These are phyloP conservation scores for Enteromius afrohamiltoni DNA, from an alignment of 2,797 vertebrate species.

Conservation along the genomic window DNA sequence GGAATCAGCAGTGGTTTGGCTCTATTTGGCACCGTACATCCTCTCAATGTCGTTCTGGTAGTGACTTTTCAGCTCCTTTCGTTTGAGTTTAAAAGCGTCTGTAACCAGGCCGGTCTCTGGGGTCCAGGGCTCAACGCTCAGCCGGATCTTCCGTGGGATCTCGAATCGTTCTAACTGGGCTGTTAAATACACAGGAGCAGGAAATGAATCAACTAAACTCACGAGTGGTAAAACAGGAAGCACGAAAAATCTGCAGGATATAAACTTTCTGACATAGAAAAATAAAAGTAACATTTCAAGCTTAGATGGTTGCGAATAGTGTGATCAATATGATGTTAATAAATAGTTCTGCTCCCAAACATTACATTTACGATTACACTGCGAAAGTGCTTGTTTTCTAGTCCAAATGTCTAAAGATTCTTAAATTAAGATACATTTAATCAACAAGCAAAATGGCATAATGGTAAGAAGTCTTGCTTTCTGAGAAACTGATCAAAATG, in stretches of 20 bases:
- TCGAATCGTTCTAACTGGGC: conserved; percentile 93
- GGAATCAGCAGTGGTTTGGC: background rate
- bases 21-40: conserved; percentile 89
- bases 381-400: background rate
- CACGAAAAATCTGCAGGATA: background rate
- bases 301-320: background rate
- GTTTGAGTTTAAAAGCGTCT: conserved; percentile 95
- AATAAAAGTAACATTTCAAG: background rate
- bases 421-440: background rate
- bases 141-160: conserved; percentile 88
- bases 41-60: conserved; percentile 90
- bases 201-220: background rate
- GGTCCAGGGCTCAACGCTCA: conserved; percentile 92
- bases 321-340: background rate
- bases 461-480: background rate
- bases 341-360: background rate
- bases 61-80: conserved; percentile 88
- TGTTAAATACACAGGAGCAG: conserved; percentile 62
- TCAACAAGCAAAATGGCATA: background rate
- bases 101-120: conserved; percentile 95
- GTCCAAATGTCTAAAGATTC: background rate
- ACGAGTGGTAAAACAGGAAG: background rate
- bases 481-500: background rate
- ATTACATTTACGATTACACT: background rate
- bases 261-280: background rate